Conservation (phyloP, 2,113 vertebrate genomes). For the Candoia aspera region DNA sequence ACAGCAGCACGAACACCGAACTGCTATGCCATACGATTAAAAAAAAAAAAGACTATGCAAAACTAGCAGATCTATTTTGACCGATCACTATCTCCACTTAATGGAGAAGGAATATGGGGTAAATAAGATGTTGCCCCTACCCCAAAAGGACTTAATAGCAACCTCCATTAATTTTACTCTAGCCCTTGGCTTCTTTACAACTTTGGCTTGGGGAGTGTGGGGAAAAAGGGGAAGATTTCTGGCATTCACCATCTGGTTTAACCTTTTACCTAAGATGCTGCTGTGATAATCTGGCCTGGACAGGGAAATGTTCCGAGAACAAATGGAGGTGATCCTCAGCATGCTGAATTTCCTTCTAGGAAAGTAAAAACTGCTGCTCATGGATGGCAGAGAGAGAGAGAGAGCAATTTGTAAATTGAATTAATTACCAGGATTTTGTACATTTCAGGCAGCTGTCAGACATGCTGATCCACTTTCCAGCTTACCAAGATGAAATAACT, state of each 20-base stretch:
- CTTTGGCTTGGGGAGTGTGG: background rate
- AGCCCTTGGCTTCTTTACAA: background rate
- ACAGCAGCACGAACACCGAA: too few relatives aligned
- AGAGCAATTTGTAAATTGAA: slow-evolving; percentile 16
- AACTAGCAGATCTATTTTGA: background rate
- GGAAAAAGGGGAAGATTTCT: background rate
- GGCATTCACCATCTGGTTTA: background rate
- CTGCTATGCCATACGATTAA: too few relatives aligned
- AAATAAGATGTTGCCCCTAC: background rate
- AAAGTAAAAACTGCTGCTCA: background rate
- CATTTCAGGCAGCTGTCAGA: slow-evolving; percentile 77
- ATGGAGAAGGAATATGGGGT: background rate
- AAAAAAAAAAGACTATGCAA: too few relatives aligned
- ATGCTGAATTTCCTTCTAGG: background rate
- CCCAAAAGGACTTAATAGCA: background rate
- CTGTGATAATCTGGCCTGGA: background rate
- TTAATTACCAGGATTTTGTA: background rate
- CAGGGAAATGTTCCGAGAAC: background rate
- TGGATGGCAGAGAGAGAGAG: background rate
- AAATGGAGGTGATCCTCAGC: background rate
- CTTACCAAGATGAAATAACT: slow-evolving; percentile 90
- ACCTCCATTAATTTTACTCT: background rate
- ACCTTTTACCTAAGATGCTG: background rate
- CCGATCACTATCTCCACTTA: background rate
- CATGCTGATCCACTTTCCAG: slow-evolving; percentile 83